Conservation (phyloP, 2,888 invertebrate species). For the Caenorhabditis sp. region DNA sequence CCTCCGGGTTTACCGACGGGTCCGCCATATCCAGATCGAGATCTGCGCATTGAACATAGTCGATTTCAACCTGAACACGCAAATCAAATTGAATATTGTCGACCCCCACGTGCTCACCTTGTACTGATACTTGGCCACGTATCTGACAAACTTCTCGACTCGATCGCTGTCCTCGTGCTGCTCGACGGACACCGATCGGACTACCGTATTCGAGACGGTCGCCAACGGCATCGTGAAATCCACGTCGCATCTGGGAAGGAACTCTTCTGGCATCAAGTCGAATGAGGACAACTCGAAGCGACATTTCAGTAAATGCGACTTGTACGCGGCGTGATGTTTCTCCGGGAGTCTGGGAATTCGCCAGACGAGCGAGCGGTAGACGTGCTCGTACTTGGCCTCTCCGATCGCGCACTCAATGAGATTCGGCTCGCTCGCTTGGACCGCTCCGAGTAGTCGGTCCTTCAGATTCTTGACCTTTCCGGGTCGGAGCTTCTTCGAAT, state of each 20-base stretch:
- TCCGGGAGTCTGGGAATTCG: conserved; percentile 96
- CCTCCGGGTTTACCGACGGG: conserved; percentile 68
- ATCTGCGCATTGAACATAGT: conserved; percentile 78
- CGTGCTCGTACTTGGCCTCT: conserved; percentile 69
- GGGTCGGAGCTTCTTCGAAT: conserved; percentile 85
- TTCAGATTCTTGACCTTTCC: conserved; percentile 82
- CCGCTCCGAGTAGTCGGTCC: conserved; percentile 84
- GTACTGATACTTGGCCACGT: conserved; percentile 95
- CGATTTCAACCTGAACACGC: conserved; percentile 75
- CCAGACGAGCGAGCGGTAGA: conserved; percentile 94
- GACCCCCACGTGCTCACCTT: conserved; percentile 77
- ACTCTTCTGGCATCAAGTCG: conserved; percentile 94
- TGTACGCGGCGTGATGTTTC: conserved; percentile 99
- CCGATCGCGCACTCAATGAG: conserved; percentile 85
- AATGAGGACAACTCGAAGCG: conserved; percentile 94
- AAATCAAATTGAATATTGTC: no score
- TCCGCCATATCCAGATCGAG: conserved; percentile 74
- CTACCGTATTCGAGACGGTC: conserved; percentile 93
- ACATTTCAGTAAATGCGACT: conserved; percentile 90
- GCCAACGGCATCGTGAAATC: conserved; percentile 99
- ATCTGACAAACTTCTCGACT: conserved; percentile 97
- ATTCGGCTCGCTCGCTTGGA: conserved; percentile 91
- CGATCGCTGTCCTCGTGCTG: conserved; percentile 84
- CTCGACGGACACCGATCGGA: conserved; percentile 86
- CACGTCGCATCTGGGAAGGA: conserved; percentile 89